These are phyloP conservation scores for Maconellicoccus hirsutus DNA, from an alignment of 1,140 invertebrate species.

Conservation along the genomic window DNA sequence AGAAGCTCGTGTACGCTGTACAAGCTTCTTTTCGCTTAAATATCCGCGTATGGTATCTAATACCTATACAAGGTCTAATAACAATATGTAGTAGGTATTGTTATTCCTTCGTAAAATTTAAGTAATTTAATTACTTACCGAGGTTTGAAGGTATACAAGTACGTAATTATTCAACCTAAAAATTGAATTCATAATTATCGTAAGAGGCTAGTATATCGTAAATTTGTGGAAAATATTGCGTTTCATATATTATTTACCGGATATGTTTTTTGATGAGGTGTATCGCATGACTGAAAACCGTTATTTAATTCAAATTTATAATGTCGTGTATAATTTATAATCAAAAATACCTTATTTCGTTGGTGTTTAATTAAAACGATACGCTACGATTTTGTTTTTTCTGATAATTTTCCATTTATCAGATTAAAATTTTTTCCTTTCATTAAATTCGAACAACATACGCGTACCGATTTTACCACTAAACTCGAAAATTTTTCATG, in stretches of 20 bases:
- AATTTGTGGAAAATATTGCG: slow-evolving; percentile 20
- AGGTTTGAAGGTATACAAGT: slow-evolving; percentile 15
- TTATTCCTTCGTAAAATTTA: slow-evolving; percentile 13
- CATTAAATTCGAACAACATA: background rate
- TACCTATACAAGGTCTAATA: slow-evolving; percentile 18
- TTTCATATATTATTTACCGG: slow-evolving; percentile 11
- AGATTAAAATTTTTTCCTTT: background rate
- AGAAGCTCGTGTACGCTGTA: no score
- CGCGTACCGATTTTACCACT: background rate
- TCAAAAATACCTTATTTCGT: slow-evolving; percentile 19
- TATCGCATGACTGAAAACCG: slow-evolving; percentile 20
- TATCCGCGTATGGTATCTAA: no score
- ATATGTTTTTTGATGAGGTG: slow-evolving; percentile 19
- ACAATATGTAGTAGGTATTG: background rate
- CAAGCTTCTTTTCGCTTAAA: no score
- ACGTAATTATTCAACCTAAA: slow-evolving; percentile 21
- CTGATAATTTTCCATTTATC: slow-evolving; percentile 9
- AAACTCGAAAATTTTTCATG: background rate
- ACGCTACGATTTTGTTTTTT: slow-evolving; percentile 5
- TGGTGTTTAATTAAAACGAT: slow-evolving; percentile 15
- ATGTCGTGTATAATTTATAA: slow-evolving; percentile 17
- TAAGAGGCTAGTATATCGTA: slow-evolving; percentile 18
- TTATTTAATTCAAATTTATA: slow-evolving; percentile 19
- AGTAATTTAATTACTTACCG: slow-evolving; percentile 16
- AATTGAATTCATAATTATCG: slow-evolving; percentile 19